Evolutionary conservation across 2,888 invertebrate genomes (phyloP), one percentile per base, ranked within the genome.

Genomic region (Heliconius ethilla): DNA sequence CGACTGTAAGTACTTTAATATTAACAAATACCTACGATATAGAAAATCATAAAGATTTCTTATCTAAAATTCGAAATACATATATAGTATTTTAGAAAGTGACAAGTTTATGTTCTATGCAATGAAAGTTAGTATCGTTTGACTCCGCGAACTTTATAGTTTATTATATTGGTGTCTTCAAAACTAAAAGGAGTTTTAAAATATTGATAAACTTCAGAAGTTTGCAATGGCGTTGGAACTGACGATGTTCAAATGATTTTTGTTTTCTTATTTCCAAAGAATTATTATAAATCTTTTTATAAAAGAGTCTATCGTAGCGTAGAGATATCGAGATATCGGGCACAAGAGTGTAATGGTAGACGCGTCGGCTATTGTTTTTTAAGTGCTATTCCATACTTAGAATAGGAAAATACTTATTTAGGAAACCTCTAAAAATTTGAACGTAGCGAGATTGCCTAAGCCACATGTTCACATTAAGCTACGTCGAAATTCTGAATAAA

Each of bases 101-200:
- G 72, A 55, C 59, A 59, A 59, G 72, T 72, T 72, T 72, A 72
- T 72, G 40, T 55, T 72, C 72, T 22, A 59, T 37, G 72, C 33
- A 59, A 55, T 65, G 22, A 74, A 74, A 62, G 62, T 74, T 63
- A 63, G 25, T 40, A 63, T 40, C 62, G 63, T 27, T 74, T 45
- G 63, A 74, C 63, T 74, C 62, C 3, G 25, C 25, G 74, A 74
- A 62, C 74, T 74, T 62, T 74, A 62, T 74, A 45, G 40, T 63
- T 74, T 74, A 74, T 27, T 74, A 74, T 27, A 74, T 74, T 74
- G 40, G 22, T 63, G 70, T 73, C 66, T 73, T 59, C 59, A 27
- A 55, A 77, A 72, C 72, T 77, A 63, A 33, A 75, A 63, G 40
- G 40, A 40, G 37, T 72, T 77, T 40, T 33, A 73, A 73, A 72